Evolutionary conservation across 2,888 invertebrate species (phyloP).

Genomic region (Carabus problematicus): DNA sequence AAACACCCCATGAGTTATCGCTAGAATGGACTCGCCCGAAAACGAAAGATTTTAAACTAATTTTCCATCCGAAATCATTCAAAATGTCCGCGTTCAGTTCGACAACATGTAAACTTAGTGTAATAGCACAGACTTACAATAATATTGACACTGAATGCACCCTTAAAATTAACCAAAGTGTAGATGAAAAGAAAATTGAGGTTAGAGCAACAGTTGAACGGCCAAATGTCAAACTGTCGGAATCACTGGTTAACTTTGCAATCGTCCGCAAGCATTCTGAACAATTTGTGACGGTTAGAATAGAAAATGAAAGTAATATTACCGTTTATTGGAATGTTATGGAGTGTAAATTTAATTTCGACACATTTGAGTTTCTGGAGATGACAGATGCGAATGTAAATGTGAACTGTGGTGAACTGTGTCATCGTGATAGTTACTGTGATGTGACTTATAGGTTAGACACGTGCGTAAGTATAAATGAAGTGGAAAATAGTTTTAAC

Average conservation of each 20-base stretch:
- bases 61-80: conserved; percentile 40
- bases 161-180: conserved; percentile 42
- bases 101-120: conserved; percentile 30
- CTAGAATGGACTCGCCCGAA: conserved; percentile 43
- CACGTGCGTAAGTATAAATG: conserved; percentile 25
- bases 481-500: neutral
- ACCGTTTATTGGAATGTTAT: conserved; percentile 50
- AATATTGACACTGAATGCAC: conserved; percentile 39
- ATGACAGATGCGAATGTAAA: conserved; percentile 6
- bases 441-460: conserved; percentile 33
- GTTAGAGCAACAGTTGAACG: conserved; percentile 39
- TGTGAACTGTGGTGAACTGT: conserved; percentile 29
- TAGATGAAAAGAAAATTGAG: conserved; percentile 22
- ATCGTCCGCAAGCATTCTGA: conserved; percentile 47
- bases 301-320: too few relatives aligned
- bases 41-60: neutral
- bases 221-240: conserved; percentile 47
- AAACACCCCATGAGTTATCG: conserved; percentile 24
- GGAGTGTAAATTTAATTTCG: conserved; percentile 50
- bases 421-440: conserved; percentile 15
- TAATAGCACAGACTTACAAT: conserved; percentile 26
- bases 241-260: conserved; percentile 50
- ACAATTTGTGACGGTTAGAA: too few relatives aligned
- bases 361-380: conserved; percentile 7
- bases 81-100: neutral